Percentiles rank a stretch among this genome's conserved stretches.
phyloP scores from a whole-genome alignment of 2,797 vertebrate genomes.

The Rhabdophis nuchalis region DNA sequence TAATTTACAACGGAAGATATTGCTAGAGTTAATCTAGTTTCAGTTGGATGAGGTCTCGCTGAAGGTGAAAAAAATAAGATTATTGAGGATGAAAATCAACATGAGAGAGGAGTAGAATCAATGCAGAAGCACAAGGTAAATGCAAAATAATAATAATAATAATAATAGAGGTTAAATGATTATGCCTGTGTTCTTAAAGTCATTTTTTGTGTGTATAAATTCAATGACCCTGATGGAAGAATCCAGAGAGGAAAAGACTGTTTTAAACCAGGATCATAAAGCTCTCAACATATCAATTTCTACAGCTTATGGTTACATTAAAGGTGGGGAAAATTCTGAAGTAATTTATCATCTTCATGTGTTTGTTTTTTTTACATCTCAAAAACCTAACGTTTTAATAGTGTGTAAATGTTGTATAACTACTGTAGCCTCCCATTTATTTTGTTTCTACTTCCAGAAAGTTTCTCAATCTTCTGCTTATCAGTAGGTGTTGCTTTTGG shows the following conservation, averaged over 20 bases:
- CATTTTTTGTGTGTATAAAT: not conserved
- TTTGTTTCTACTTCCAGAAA: not conserved
- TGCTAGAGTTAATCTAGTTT: conserved; percentile 4
- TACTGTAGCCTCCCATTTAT: not conserved
- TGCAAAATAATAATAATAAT: not conserved
- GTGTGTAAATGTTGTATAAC: not conserved
- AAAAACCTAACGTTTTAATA: not conserved
- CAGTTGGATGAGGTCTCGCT: not conserved
- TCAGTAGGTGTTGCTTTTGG: not conserved
- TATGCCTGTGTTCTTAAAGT: not conserved
- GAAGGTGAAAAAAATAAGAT: not conserved
- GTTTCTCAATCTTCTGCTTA: not conserved
- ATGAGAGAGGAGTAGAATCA: not conserved
- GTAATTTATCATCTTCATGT: not conserved
- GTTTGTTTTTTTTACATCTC: not conserved
- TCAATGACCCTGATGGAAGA: not conserved
- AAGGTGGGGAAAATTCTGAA: not conserved
- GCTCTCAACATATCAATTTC: not conserved
- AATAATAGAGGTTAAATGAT: not conserved
- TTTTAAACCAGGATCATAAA: not conserved
- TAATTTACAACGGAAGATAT: rapidly evolving
- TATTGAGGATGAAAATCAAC: not conserved
- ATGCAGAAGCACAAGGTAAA: not conserved
- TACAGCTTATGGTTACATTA: not conserved
- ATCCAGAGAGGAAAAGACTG: not conserved